Conservation (phyloP, 1,140 invertebrate genomes). For the Sinella curviseta region DNA sequence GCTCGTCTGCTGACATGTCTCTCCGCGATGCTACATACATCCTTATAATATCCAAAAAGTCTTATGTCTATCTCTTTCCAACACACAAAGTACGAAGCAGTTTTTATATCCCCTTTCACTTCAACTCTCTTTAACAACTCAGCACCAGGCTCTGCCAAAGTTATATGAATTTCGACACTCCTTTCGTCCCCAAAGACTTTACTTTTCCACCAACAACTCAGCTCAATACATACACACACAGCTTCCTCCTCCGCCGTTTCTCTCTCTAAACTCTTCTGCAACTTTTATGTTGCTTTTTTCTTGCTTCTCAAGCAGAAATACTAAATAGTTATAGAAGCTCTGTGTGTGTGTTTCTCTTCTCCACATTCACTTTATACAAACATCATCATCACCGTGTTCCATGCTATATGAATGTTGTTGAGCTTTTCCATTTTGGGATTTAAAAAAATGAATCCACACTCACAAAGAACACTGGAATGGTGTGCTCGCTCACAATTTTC, state of each 20-base stretch:
- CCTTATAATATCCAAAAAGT: not conserved
- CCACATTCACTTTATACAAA: not conserved
- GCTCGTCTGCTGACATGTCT: not conserved
- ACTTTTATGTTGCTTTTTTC: not conserved
- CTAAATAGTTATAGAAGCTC: not conserved
- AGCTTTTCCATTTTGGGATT: not conserved
- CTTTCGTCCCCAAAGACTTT: conserved; percentile 19
- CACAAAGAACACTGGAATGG: not conserved
- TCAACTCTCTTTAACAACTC: conserved; percentile 12
- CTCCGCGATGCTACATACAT: not conserved
- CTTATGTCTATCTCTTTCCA: not conserved
- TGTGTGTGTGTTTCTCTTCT: not conserved
- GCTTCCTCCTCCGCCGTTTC: not conserved
- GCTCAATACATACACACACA: not conserved
- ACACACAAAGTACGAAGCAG: not conserved
- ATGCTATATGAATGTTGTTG: not conserved
- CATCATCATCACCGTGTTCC: not conserved
- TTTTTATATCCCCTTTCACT: not conserved
- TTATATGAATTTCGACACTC: conserved; percentile 24
- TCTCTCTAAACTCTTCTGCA: not conserved
- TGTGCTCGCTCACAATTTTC: not conserved
- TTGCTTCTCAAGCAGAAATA: conserved; percentile 19
- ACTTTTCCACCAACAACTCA: conserved; percentile 4
- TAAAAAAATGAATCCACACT: not conserved
- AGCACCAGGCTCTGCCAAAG: conserved; percentile 3